These are phyloP conservation scores for Doryteuthis pealeii DNA, from an alignment of 1,140 invertebrate species.

Conservation along the genomic window DNA sequence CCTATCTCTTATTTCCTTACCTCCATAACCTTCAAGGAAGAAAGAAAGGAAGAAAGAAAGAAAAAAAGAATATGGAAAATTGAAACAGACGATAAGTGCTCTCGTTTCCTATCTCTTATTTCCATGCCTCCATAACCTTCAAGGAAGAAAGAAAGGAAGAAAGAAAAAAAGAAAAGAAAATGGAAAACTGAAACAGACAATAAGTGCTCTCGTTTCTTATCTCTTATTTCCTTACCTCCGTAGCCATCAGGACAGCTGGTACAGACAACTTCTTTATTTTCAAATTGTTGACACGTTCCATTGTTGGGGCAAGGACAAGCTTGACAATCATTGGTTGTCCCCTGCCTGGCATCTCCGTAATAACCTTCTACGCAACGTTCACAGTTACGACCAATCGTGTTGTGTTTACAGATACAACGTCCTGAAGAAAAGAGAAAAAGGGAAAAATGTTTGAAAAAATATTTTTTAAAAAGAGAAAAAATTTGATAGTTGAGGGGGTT, in stretches of 20 bases:
- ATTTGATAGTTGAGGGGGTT: too few relatives aligned
- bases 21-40: too few relatives aligned
- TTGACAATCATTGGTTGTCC: slow-evolving; percentile 86
- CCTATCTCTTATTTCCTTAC: too few relatives aligned
- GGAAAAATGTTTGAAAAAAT: background rate
- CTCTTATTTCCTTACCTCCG: slow-evolving; percentile 81
- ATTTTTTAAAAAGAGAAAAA: background rate
- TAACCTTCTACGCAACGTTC: slow-evolving; percentile 89
- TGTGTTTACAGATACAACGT: slow-evolving; percentile 94
- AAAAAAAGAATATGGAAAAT: too few relatives aligned
- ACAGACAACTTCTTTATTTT: slow-evolving; percentile 80
- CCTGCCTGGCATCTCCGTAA: slow-evolving; percentile 89
- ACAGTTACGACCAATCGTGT: slow-evolving; percentile 94
- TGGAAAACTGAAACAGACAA: too few relatives aligned
- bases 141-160: too few relatives aligned
- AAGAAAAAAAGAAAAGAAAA: too few relatives aligned
- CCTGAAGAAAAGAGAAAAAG: slow-evolving; percentile 63
- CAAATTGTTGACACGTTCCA: slow-evolving; percentile 87
- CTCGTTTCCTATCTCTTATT: too few relatives aligned
- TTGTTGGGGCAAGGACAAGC: slow-evolving; percentile 92
- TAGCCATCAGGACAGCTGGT: slow-evolving; percentile 92
- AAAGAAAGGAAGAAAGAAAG: too few relatives aligned
- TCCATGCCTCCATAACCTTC: too few relatives aligned
- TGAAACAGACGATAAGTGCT: too few relatives aligned
- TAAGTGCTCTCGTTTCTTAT: too few relatives aligned